phyloP scores from a whole-genome alignment of 2,797 vertebrate genomes.

The Balearica regulorum region DNA sequence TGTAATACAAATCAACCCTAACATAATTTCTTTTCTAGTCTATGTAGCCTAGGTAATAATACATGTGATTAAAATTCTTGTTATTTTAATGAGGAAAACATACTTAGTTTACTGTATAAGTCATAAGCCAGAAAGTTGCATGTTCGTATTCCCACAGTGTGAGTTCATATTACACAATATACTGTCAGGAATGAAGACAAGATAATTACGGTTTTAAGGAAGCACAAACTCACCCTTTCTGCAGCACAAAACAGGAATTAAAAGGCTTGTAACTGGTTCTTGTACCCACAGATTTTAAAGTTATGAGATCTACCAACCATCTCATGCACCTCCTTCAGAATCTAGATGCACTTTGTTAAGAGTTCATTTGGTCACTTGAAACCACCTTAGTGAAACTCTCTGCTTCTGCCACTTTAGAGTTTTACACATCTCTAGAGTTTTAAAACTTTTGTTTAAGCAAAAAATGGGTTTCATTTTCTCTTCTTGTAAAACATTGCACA shows the following conservation, averaged over 20 bases:
- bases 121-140: slow-evolving; percentile 42
- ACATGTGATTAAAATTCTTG: slow-evolving; percentile 55
- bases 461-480: not conserved
- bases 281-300: slow-evolving; percentile 69
- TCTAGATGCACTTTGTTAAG: not conserved
- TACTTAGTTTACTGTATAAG: slow-evolving; percentile 48
- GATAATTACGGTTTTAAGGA: slow-evolving; percentile 79
- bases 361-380: not conserved
- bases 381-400: not conserved
- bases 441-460: not conserved
- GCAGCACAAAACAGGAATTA: slow-evolving; percentile 75
- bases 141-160: slow-evolving; percentile 69
- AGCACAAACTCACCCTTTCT: slow-evolving; percentile 66
- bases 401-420: not conserved
- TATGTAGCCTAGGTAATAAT: slow-evolving; percentile 48
- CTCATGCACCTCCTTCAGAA: slow-evolving; percentile 44
- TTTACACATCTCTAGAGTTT: not conserved
- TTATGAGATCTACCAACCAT: slow-evolving; percentile 65
- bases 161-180: slow-evolving; percentile 69
- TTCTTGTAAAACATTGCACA: not conserved
- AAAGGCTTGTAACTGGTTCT: slow-evolving; percentile 77
- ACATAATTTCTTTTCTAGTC: not conserved
- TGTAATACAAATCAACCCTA: not conserved
- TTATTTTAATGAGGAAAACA: slow-evolving; percentile 72
- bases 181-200: slow-evolving; percentile 76